Conservation (phyloP, 30 jellyfish, hydroid and myxozoan genomes). For the Nemopilema nomurai region DNA sequence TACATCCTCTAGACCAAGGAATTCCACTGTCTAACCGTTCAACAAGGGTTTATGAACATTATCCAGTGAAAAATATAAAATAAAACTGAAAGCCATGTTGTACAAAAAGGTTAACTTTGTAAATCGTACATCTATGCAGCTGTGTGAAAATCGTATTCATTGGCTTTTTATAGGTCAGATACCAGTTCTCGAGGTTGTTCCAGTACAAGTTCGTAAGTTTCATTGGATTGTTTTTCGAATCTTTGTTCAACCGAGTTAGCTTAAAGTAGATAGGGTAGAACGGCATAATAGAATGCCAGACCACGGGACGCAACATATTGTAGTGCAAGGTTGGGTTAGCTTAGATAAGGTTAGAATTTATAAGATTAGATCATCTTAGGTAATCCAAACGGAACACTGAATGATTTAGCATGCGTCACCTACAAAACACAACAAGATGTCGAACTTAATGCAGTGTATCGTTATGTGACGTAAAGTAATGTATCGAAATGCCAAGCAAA, state of each 20-base stretch:
- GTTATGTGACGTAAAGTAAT: neutral
- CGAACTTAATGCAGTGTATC: neutral
- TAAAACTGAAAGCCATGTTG: no score
- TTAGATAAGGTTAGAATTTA: neutral
- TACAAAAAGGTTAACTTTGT: no score
- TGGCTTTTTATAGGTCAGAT: slow-evolving; percentile 55
- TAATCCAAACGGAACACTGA: no score
- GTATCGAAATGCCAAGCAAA: neutral
- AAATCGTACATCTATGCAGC: neutral
- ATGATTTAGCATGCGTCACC: no score
- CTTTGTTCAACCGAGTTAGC: no score
- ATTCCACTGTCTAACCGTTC: no score
- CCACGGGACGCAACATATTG: neutral
- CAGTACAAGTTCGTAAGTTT: slow-evolving; percentile 90
- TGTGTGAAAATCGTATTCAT: neutral
- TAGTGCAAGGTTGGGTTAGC: neutral
- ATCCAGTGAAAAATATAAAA: no score
- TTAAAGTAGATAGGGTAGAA: no score
- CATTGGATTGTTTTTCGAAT: no score
- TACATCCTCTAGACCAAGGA: no score
- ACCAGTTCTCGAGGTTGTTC: slow-evolving; percentile 87
- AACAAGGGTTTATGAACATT: no score
- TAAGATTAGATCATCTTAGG: neutral
- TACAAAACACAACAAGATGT: neutral
- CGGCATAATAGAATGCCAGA: no score